Evolutionary conservation across 2,113 vertebrate species (phyloP).

Genomic region (Megaleporinus macrocephalus): DNA sequence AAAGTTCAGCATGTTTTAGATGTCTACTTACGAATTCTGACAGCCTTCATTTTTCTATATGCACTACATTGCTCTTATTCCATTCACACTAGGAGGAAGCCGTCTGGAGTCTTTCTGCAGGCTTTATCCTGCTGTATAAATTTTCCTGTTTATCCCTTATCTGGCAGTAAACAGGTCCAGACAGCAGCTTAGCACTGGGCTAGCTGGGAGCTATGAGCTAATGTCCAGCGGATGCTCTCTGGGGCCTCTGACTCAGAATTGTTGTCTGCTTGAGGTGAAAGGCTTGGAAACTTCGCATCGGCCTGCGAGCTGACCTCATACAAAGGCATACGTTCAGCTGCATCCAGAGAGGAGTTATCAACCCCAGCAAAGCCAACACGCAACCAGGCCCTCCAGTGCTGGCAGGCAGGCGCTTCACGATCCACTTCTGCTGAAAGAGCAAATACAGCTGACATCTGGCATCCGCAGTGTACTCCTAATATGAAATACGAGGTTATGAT

Average conservation of each 20-base stretch:
- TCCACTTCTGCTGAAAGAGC: slow-evolving; percentile 42
- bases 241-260: slow-evolving; percentile 20
- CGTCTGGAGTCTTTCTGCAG: background rate
- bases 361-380: slow-evolving; percentile 9
- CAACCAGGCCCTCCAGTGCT: slow-evolving; percentile 2
- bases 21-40: background rate
- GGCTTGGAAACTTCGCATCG: slow-evolving; percentile 30
- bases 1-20: background rate
- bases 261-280: slow-evolving; percentile 28
- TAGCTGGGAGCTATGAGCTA: slow-evolving; percentile 42
- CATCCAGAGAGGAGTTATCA: slow-evolving; percentile 33
- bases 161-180: slow-evolving; percentile 53
- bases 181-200: slow-evolving; percentile 45
- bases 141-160: slow-evolving; percentile 50
- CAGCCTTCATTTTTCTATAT: background rate
- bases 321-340: background rate
- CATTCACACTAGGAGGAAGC: background rate
- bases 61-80: background rate
- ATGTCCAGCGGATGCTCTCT: slow-evolving; percentile 25
- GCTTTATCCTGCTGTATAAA: slow-evolving; percentile 35
- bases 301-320: slow-evolving; percentile 17
- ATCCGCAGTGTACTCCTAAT: slow-evolving; percentile 14
- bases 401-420: slow-evolving; percentile 13
- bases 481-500: slow-evolving; percentile 35
- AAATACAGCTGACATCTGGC: slow-evolving; percentile 46